phyloP scores from a whole-genome alignment of 2,888 invertebrate genomes.

The Drosophila prolongata region DNA sequence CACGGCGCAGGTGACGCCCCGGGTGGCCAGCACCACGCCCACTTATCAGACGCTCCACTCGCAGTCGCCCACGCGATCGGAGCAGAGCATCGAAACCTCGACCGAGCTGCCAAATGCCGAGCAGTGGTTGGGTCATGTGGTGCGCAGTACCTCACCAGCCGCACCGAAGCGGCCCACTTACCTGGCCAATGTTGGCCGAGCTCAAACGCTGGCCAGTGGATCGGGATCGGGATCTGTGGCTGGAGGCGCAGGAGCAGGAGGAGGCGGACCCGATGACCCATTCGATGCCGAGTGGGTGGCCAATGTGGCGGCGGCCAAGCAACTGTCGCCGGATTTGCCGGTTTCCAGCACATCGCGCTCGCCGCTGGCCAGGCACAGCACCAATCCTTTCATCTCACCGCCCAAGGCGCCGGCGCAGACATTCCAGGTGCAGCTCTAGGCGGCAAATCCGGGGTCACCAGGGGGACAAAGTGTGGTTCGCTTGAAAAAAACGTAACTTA shows the following conservation, averaged over 20 bases:
- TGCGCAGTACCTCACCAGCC: slow-evolving; percentile 86
- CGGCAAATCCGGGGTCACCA: slow-evolving; percentile 23
- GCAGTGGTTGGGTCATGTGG: slow-evolving; percentile 92
- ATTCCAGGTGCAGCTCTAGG: slow-evolving; percentile 85
- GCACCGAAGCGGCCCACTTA: slow-evolving; percentile 85
- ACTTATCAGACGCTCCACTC: slow-evolving; percentile 57
- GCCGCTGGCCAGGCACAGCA: slow-evolving; percentile 82
- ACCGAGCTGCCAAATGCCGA: slow-evolving; percentile 90
- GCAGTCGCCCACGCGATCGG: slow-evolving; percentile 69
- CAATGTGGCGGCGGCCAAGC: slow-evolving; percentile 83
- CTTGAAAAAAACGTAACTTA: slow-evolving; percentile 76
- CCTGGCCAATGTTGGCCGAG: slow-evolving; percentile 86
- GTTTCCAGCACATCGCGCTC: slow-evolving; percentile 34
- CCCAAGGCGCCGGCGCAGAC: slow-evolving; percentile 84
- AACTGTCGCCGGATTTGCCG: slow-evolving; percentile 85
- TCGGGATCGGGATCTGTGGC: slow-evolving; percentile 60
- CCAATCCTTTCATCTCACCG: slow-evolving; percentile 85
- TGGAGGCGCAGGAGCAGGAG: slow-evolving; percentile 82
- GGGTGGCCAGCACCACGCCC: slow-evolving; percentile 86
- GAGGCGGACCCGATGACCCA: slow-evolving; percentile 86
- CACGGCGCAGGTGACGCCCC: slow-evolving; percentile 86
- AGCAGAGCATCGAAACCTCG: slow-evolving; percentile 75
- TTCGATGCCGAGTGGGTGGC: slow-evolving; percentile 94
- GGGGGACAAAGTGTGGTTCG: slow-evolving; percentile 76
- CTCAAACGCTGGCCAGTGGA: slow-evolving; percentile 86